A percentile compares a stretch with the other conserved stretches of the same genome.
phyloP scores from a whole-genome alignment of 2,113 vertebrate species.

The Meleagris gallopavo region DNA sequence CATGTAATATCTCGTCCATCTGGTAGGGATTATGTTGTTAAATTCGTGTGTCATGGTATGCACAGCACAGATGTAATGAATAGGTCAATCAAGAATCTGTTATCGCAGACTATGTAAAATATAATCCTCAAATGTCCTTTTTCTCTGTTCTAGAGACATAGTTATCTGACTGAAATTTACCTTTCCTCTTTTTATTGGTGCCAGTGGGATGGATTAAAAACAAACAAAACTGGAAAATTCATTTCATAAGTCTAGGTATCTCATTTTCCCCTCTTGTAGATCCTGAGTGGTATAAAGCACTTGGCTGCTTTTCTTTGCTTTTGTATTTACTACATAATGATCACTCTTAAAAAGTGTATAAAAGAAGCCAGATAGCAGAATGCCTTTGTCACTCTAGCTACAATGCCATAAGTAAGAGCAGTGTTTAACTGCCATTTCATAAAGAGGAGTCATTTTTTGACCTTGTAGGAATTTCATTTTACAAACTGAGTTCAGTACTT shows the following conservation, averaged over 20 bases:
- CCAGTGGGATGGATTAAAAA: background rate
- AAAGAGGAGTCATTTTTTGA: background rate
- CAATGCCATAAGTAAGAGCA: background rate
- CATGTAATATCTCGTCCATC: background rate
- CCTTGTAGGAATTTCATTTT: background rate
- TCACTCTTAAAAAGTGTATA: background rate
- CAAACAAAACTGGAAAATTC: background rate
- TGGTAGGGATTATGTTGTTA: accelerated
- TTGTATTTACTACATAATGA: background rate
- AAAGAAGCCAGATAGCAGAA: background rate
- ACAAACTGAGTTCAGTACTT: background rate
- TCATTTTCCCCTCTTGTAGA: background rate
- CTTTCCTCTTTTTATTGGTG: background rate
- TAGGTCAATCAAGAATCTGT: background rate
- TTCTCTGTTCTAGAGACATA: background rate
- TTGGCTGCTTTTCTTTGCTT: background rate
- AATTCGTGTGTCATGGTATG: background rate
- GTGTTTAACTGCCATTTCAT: background rate
- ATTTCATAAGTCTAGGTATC: background rate
- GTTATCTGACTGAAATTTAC: background rate
- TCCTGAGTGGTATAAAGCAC: background rate
- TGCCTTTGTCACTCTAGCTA: background rate
- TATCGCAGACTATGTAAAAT: background rate
- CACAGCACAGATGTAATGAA: background rate
- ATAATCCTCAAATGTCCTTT: background rate